Percentiles rank a stretch among this genome's conserved stretches.
phyloP scores from a whole-genome alignment of 2,113 vertebrate species.

The Xyrauchen texanus region DNA sequence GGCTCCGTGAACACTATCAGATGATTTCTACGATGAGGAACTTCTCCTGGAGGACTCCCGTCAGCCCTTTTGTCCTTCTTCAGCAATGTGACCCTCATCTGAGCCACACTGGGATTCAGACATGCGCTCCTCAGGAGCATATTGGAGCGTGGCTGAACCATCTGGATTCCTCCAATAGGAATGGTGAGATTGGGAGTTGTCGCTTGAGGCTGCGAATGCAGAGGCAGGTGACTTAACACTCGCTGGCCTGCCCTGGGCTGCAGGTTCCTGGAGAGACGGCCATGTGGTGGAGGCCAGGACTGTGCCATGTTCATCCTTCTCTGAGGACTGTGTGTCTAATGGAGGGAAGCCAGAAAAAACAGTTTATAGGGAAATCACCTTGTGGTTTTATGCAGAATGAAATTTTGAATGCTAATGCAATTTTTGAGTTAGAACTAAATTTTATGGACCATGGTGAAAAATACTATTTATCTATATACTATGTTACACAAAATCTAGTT shows the following conservation, averaged over 20 bases:
- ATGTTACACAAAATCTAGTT: too few species aligned
- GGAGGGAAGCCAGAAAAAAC: constrained; percentile 31
- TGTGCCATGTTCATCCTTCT: constrained; percentile 8
- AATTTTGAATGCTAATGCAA: too few species aligned
- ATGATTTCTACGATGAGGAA: constrained; percentile 7
- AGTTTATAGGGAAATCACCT: constrained; percentile 26
- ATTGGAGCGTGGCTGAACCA: constrained; percentile 85
- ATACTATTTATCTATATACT: too few species aligned
- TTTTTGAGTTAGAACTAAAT: too few species aligned
- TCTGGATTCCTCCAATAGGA: constrained; percentile 93
- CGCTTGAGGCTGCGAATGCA: constrained; percentile 91
- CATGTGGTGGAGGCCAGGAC: constrained; percentile 55
- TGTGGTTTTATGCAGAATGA: background rate
- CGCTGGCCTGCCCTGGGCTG: constrained; percentile 73
- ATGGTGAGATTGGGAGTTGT: constrained; percentile 80
- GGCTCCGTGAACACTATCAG: constrained; percentile 24
- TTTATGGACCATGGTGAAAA: too few species aligned
- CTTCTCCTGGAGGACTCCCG: background rate
- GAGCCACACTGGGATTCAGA: constrained; percentile 51
- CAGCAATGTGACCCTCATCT: constrained; percentile 59
- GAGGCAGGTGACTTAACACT: constrained; percentile 90
- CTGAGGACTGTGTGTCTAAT: constrained; percentile 40
- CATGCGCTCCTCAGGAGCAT: constrained; percentile 71
- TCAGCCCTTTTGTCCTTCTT: constrained; percentile 13
- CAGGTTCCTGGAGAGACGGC: constrained; percentile 57